Conservation (phyloP, 2,797 vertebrate species). For the Erithacus rubecula region DNA sequence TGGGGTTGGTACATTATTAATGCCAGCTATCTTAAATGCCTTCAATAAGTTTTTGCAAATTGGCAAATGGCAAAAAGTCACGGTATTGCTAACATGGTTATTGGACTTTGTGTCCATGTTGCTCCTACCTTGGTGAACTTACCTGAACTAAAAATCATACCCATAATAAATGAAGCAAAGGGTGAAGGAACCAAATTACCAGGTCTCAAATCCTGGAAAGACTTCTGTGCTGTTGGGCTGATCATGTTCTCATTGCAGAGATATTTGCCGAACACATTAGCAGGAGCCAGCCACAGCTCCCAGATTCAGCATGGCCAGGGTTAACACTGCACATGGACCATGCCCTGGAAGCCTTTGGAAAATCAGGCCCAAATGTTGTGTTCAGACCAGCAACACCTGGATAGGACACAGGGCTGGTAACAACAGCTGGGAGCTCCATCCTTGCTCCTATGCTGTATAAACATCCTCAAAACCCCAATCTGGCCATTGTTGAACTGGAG, state of each 20-base stretch:
- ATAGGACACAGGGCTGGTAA: not conserved
- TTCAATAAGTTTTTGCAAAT: not conserved
- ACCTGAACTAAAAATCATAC: not conserved
- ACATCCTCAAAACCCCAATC: not conserved
- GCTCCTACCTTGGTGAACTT: not conserved
- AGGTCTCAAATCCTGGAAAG: not conserved
- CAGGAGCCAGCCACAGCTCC: not conserved
- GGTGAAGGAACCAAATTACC: not conserved
- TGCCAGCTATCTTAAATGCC: not conserved
- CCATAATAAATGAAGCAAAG: not conserved
- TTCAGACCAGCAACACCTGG: not conserved
- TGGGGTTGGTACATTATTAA: not conserved
- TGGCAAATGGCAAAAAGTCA: slow-evolving; percentile 25
- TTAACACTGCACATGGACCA: not conserved
- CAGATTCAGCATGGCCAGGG: not conserved
- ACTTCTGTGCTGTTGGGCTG: not conserved
- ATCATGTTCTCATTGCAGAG: not conserved
- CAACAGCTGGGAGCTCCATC: not conserved
- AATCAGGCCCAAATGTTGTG: not conserved
- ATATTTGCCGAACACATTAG: not conserved
- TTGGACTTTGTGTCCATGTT: not conserved
- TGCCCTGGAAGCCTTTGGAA: not conserved
- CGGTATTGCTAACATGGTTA: not conserved
- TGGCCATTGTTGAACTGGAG: not conserved
- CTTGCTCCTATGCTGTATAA: not conserved